Evolutionary conservation across 2,888 invertebrate genomes (phyloP), one percentile per base, ranked within the genome.

Genomic region (Saturnia pavonia): DNA sequence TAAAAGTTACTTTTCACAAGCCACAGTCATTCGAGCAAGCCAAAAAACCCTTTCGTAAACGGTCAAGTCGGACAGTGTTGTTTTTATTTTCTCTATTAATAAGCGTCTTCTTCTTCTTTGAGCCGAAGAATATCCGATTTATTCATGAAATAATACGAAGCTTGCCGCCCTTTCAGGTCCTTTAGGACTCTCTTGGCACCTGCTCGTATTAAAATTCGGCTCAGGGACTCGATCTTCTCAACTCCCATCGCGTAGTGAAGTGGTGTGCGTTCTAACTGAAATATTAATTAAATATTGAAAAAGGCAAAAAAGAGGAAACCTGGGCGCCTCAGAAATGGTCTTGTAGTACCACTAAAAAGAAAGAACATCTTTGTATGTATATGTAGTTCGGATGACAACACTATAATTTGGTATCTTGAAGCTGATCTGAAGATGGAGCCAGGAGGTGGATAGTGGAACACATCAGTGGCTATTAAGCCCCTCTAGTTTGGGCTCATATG

Each of bases 211-310:
- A 98, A 94, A 69, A 98, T 95, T 75, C 96, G 95, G 82, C 97
- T 98, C 66, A 98, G 91, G 14, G 95, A 95, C 88, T 98, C 98
- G 72, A 98, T 97, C 77, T 97, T 96, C 72, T 97, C 97, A 4
- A 98, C 95, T 11, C 97, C 98, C 98, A 98, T 97, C 0, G 98
- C 97, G 88, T 98, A 98, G 88, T 98, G 98, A 45, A 98, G 92
- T 1, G 98, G 96, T 16, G 97, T 97, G 79, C 98, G 95, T 86
- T 98, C 98, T 92, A 98, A 86, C 98, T 98, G 87, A 69, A 92
- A 72, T 1, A 43, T 42, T n/a, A n/a, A 22, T 54, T n/a, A 1
- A 54, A 54, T n/a, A 7, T 54, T 22, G n/a, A 54, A 8, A 51
- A 7, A n/a, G 7, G 19, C n/a, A 1, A 45, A 45, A 45, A 45